Evolutionary conservation across 1,140 invertebrate genomes (phyloP).

Genomic region (Drosophila orosa): DNA sequence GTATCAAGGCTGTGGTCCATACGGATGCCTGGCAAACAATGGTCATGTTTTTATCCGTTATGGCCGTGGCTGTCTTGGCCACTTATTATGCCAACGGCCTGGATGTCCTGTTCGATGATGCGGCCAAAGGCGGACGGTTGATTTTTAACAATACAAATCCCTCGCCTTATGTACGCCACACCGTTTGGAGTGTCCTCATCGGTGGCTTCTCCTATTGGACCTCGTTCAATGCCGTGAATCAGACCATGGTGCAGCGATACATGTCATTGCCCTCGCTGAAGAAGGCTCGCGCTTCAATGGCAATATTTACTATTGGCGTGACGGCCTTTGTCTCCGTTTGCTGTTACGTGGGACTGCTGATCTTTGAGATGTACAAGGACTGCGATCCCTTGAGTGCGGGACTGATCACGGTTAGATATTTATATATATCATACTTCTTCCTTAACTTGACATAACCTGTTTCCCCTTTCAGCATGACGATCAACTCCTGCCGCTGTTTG

Average conservation of each 20-base stretch:
- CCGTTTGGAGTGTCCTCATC: constrained; percentile 91
- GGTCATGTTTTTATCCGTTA: constrained; percentile 91
- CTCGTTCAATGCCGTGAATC: constrained; percentile 93
- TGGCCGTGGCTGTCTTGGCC: constrained; percentile 89
- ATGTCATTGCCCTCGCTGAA: constrained; percentile 89
- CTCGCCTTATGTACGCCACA: constrained; percentile 88
- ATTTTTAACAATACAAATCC: constrained; percentile 86
- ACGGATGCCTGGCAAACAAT: constrained; percentile 93
- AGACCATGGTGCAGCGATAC: constrained; percentile 94
- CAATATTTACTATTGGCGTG: constrained; percentile 88
- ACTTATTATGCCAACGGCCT: constrained; percentile 88
- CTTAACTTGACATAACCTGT: background rate
- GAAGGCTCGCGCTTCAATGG: constrained; percentile 87
- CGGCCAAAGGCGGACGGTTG: constrained; percentile 86
- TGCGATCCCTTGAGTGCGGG: constrained; percentile 91
- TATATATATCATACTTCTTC: background rate
- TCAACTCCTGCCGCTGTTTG: constrained; percentile 89
- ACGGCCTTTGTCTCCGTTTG: constrained; percentile 88
- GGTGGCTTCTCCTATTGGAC: constrained; percentile 93
- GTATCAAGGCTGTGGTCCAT: constrained; percentile 92
- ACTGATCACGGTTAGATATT: constrained; percentile 59
- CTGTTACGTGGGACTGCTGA: constrained; percentile 90
- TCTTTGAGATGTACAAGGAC: constrained; percentile 89
- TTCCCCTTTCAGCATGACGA: constrained; percentile 86
- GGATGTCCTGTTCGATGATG: constrained; percentile 85